These are phyloP conservation scores for Psilopsiagon aurifrons DNA, from an alignment of 2,113 vertebrate genomes.

Conservation along the genomic window DNA sequence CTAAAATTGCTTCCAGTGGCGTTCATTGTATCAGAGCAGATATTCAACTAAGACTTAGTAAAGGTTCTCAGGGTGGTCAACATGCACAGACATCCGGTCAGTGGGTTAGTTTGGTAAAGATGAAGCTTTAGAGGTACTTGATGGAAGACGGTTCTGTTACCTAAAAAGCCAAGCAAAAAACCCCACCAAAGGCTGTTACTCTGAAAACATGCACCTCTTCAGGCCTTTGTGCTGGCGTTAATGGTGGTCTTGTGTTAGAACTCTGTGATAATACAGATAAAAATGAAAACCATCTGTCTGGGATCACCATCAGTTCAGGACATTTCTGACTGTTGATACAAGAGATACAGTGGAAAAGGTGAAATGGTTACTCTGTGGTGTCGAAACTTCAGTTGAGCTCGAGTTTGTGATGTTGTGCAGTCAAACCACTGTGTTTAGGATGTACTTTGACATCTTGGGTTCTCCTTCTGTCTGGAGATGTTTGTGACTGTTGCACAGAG, in stretches of 20 bases:
- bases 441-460: background rate
- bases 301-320: background rate
- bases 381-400: background rate
- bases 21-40: background rate
- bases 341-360: background rate
- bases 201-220: background rate
- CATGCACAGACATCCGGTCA: background rate
- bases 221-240: background rate
- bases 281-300: background rate
- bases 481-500: background rate
- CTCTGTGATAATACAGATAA: background rate
- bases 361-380: background rate
- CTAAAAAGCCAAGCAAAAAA: background rate
- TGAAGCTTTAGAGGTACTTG: background rate
- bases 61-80: rapidly evolving
- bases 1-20: background rate
- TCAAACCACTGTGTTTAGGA: background rate
- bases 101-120: background rate
- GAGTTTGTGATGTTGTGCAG: background rate
- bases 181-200: rapidly evolving
- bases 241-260: background rate
- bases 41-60: background rate
- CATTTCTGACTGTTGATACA: rapidly evolving
- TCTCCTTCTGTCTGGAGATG: background rate
- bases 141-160: background rate